Conservation (phyloP, 2,888 invertebrate genomes). For the Sussaba pulchella region DNA sequence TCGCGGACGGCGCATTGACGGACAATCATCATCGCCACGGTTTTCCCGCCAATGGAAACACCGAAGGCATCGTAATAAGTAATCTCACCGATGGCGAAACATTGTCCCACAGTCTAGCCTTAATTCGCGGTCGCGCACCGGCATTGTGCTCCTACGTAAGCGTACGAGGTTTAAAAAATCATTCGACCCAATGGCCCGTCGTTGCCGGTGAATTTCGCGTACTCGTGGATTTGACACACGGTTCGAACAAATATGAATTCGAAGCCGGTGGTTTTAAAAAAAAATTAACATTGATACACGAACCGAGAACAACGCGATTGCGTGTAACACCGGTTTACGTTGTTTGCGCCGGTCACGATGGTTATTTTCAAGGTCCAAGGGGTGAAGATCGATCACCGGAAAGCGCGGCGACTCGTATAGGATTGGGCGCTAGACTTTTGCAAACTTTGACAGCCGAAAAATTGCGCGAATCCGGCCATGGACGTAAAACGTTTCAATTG, state of each 20-base stretch:
- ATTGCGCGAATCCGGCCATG: conserved; percentile 91
- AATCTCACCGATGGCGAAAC: conserved; percentile 88
- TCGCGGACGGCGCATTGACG: conserved; percentile 75
- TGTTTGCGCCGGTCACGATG: conserved; percentile 92
- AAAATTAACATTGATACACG: conserved; percentile 86
- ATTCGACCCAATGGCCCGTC: conserved; percentile 87
- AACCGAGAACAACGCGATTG: conserved; percentile 86
- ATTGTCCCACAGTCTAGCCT: conserved; percentile 87
- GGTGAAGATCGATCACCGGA: conserved; percentile 88
- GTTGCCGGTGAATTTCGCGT: conserved; percentile 90
- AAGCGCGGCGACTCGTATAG: conserved; percentile 91
- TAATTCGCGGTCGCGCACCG: conserved; percentile 87
- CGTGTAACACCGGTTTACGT: conserved; percentile 93
- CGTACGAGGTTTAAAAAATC: conserved; percentile 83
- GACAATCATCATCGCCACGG: conserved; percentile 72
- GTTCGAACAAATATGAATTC: conserved; percentile 88
- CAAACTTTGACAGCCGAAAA: conserved; percentile 96
- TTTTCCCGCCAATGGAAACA: conserved; percentile 75
- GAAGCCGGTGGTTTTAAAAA: conserved; percentile 86
- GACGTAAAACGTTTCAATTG: conserved; percentile 92
- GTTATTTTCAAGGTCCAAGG: conserved; percentile 88
- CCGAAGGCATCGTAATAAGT: conserved; percentile 83
- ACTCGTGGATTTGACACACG: conserved; percentile 87
- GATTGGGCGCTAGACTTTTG: conserved; percentile 91
- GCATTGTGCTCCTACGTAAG: conserved; percentile 81